phyloP scores from a whole-genome alignment of 2,797 vertebrate species.

The Salmo trutta region DNA sequence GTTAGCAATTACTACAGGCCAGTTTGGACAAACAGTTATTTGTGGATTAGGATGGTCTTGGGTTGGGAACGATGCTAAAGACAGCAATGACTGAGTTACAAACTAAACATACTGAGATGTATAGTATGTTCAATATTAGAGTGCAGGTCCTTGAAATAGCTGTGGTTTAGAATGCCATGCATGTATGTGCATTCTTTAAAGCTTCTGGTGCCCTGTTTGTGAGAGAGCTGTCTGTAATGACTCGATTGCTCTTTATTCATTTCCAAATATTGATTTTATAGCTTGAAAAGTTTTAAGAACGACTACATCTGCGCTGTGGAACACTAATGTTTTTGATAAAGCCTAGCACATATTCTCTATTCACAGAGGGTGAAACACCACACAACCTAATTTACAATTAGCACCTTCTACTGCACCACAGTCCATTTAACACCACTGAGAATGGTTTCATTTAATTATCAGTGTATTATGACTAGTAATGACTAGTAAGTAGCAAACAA shows the following conservation, averaged over 20 bases:
- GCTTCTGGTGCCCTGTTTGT: background rate
- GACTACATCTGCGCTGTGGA: background rate
- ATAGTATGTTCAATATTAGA: background rate
- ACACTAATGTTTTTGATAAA: background rate
- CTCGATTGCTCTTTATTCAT: background rate
- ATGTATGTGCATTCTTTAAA: background rate
- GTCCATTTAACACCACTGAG: background rate
- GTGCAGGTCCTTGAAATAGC: background rate
- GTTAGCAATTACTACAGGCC: conserved; percentile 46
- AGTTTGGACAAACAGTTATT: conserved; percentile 52
- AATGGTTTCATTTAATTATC: background rate
- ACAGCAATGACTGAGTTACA: background rate
- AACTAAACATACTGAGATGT: background rate
- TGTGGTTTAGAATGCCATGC: background rate
- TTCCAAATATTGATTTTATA: background rate
- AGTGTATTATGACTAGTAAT: background rate
- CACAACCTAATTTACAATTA: background rate
- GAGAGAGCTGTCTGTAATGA: background rate
- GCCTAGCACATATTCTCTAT: background rate
- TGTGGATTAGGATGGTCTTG: conserved; percentile 16
- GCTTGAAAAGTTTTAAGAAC: background rate
- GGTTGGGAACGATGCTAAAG: background rate
- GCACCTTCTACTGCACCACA: background rate
- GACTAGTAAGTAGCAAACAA: background rate
- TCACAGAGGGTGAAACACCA: background rate